Base-by-base conservation (phyloP, 2,113 vertebrate species). In the Dermatemys mawii region DNA sequence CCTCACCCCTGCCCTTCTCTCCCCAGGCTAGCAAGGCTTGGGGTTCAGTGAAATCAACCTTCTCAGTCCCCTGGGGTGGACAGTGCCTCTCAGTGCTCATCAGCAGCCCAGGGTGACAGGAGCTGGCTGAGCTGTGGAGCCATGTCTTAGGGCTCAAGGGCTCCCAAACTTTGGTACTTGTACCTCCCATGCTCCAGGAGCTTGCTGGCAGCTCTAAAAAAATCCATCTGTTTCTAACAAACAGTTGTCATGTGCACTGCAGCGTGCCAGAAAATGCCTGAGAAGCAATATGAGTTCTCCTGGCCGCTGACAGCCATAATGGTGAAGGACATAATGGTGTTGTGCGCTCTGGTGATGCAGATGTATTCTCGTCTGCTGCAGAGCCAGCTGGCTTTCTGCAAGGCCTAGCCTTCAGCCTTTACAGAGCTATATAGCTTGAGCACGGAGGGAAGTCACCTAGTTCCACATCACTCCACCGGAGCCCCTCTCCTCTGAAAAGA, bases 21-120 rank as follows among this genome's bases (percentile, higher is more conserved):
- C 51, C 0, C 1, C 35, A 8, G 2, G 6, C 24, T 76, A 46
- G 26, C 26, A 27, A 76, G 41, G 41, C 5, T 26, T 26, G 73
- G 44, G 12, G 73, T 46, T 27, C 44, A 6, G 10, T 26, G 70
- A 41, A 75, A 14, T n/a, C 60, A n/a, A n/a, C 35, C 60, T n/a
- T 35, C 32, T 67, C 35, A 67, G 63, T 38, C 63, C 17, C 19
- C 63, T 38, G 32, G 26, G 5, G 19, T 82, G 26, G 2, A 78
- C 13, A 85, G 24, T 8, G 6, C 3, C 27, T 54, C 0, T 0
- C 55, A 48, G 70, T 0, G 0, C 44, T 2, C 49, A 38, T 13
- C 11, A 38, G 32, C 70, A 86, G 84, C 51, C 57, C 26, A 8
- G 2, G 26, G 6, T 14, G 22, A 32, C 1, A 48, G 24, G 46